These are phyloP conservation scores for Perdita meconis DNA, from an alignment of 2,888 invertebrate species.

Conservation along the genomic window DNA sequence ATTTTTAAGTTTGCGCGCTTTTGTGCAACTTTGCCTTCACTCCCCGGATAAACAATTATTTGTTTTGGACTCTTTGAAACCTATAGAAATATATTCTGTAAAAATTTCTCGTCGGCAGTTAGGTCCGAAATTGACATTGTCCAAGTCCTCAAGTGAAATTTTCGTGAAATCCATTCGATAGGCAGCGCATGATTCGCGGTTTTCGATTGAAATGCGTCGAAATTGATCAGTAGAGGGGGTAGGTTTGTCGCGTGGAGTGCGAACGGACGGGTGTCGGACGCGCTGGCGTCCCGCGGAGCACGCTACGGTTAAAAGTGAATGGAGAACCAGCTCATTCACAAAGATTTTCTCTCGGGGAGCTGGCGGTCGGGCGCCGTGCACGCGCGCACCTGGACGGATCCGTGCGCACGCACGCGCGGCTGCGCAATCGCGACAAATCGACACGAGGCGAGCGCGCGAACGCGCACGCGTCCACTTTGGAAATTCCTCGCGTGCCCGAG, in stretches of 20 bases:
- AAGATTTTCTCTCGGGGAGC: constrained; percentile 79
- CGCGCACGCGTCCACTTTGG: constrained; percentile 20
- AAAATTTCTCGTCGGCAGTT: no score
- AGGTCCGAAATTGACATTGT: no score
- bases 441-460: constrained; percentile 26
- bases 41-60: no score
- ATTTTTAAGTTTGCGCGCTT: no score
- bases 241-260: constrained; percentile 11
- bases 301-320: constrained; percentile 81
- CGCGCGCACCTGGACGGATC: constrained; percentile 32
- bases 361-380: constrained; percentile 51
- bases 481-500: constrained; percentile 45
- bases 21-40: no score
- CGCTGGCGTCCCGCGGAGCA: constrained; percentile 5
- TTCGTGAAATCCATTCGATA: no score
- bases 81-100: no score
- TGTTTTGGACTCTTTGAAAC: no score
- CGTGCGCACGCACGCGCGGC: constrained; percentile 26
- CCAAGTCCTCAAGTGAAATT: no score
- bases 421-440: constrained; percentile 28
- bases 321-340: constrained; percentile 82
- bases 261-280: constrained; percentile 6
- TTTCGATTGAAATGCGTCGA: neutral
- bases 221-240: neutral
- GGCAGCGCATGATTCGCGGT: no score